These are phyloP conservation scores for Gallinago undulata DNA, from an alignment of 2,113 vertebrate species.

Conservation along the genomic window DNA sequence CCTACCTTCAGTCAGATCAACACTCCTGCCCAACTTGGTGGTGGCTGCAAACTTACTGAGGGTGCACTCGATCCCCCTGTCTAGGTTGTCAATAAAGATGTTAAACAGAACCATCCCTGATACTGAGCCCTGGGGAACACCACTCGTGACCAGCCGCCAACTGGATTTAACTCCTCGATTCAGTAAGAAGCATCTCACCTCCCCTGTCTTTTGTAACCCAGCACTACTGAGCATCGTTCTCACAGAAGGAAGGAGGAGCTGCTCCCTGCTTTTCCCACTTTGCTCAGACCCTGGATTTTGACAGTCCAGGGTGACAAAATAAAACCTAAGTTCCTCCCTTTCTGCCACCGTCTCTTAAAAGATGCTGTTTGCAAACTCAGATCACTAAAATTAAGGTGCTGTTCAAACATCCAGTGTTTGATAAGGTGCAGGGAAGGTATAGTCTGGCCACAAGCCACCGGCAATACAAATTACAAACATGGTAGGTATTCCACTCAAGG, in stretches of 20 bases:
- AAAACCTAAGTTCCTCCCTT: not conserved
- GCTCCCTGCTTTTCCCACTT: not conserved
- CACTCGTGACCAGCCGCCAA: not conserved
- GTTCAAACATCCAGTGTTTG: not conserved
- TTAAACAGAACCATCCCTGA: not conserved
- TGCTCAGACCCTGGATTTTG: not conserved
- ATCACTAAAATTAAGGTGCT: not conserved
- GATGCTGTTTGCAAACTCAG: not conserved
- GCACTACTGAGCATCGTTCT: not conserved
- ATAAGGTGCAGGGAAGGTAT: not conserved
- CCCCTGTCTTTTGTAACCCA: not conserved
- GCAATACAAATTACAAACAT: not conserved
- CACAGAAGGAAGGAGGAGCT: not conserved
- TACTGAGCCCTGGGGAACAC: not conserved
- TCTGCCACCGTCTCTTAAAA: not conserved
- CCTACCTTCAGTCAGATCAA: not conserved
- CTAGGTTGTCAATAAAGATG: not conserved
- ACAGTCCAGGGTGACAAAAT: not conserved
- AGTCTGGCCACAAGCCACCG: not conserved
- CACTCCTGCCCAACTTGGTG: not conserved
- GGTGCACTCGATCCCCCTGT: not conserved
- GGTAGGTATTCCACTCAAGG: not conserved
- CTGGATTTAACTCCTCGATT: not conserved
- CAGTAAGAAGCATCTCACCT: not conserved
- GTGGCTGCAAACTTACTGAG: not conserved